Conservation (phyloP, 2,797 vertebrate species). For the Melanotaenia pygmaea region DNA sequence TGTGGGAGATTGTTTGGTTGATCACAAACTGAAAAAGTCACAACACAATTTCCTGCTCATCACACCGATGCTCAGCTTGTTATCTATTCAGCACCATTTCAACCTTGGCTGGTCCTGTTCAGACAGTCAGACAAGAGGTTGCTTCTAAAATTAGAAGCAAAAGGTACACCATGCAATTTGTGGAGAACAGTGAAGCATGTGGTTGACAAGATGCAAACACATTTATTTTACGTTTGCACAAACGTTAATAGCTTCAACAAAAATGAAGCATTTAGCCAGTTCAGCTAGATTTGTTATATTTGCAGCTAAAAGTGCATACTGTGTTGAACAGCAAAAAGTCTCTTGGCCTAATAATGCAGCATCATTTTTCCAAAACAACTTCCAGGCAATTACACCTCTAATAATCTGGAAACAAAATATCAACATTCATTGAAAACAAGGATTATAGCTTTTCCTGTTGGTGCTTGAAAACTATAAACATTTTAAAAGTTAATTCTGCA, state of each 20-base stretch:
- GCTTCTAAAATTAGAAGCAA: slow-evolving; percentile 10
- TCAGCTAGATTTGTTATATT: neutral
- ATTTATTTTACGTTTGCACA: neutral
- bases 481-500: neutral
- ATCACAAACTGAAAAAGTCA: slow-evolving; percentile 24
- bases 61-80: slow-evolving; percentile 2
- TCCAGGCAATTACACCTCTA: neutral
- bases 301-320: neutral
- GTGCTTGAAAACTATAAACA: neutral
- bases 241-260: neutral
- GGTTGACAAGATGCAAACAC: neutral
- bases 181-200: neutral
- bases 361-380: neutral
- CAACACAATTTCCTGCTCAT: slow-evolving; percentile 30
- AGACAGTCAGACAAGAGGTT: neutral
- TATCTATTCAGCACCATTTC: slow-evolving; percentile 25
- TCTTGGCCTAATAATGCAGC: neutral
- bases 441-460: neutral
- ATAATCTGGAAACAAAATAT: neutral
- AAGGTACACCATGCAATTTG: neutral
- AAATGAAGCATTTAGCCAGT: neutral
- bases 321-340: neutral
- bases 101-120: slow-evolving; percentile 5
- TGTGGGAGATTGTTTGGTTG: slow-evolving; percentile 15
- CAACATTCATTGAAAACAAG: neutral